A percentile compares a stretch with the other conserved stretches of the same genome.
These are phyloP conservation scores for Desmophyllum pertusum DNA, from an alignment of 92 coral and sea anemone genomes.

Conservation along the genomic window DNA sequence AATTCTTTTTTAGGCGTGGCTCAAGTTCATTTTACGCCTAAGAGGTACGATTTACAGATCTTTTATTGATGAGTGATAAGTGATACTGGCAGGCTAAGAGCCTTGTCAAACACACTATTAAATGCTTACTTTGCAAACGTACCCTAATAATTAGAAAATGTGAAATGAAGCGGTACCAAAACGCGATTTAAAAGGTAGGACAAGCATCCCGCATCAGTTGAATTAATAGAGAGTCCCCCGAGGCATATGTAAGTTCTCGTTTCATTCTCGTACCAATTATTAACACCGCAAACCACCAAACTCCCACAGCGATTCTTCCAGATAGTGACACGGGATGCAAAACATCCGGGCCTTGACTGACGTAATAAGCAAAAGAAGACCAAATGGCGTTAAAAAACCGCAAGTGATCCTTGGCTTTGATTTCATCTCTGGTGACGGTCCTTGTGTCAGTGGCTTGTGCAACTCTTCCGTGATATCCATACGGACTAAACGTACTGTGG, in stretches of 20 bases:
- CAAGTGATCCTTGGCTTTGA: slow-evolving; percentile 45
- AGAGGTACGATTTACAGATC: no score
- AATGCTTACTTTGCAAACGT: no score
- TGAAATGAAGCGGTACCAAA: no score
- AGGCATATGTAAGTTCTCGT: background rate
- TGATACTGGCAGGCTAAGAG: no score
- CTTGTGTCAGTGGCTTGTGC: slow-evolving; percentile 54
- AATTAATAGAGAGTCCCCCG: no score
- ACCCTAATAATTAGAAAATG: no score
- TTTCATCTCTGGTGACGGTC: slow-evolving; percentile 33
- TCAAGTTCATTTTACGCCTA: no score
- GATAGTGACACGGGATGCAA: slow-evolving; percentile 69
- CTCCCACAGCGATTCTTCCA: slow-evolving; percentile 77
- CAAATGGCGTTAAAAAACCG: slow-evolving; percentile 69
- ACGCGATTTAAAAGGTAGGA: no score
- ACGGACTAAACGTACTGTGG: slow-evolving; percentile 76
- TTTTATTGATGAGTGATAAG: no score
- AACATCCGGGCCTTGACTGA: slow-evolving; percentile 86
- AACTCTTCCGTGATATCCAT: slow-evolving; percentile 76
- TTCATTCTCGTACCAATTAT: slow-evolving; percentile 52
- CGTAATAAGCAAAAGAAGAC: slow-evolving; percentile 81
- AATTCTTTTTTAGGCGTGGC: no score
- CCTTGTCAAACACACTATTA: no score
- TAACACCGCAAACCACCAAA: slow-evolving; percentile 86
- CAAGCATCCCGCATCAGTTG: no score